Evolutionary conservation across 2,888 invertebrate genomes (phyloP).

Genomic region (Drosophila monieri): DNA sequence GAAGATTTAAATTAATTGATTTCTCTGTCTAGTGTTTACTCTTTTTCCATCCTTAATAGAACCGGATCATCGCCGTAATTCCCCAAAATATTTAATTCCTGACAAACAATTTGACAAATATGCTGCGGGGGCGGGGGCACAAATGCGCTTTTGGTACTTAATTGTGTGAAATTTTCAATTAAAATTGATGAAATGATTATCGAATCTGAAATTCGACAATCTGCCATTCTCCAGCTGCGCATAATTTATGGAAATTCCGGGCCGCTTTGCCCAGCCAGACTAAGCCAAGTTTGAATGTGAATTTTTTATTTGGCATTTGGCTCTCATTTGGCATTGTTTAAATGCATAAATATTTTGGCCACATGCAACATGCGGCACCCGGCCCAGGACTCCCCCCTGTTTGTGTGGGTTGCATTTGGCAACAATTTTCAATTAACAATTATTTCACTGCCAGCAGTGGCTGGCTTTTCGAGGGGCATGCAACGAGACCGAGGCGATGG

Average conservation of each 20-base stretch:
- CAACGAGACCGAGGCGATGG: neutral
- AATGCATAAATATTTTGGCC: constrained; percentile 69
- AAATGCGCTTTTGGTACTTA: constrained; percentile 60
- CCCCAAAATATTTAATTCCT: constrained; percentile 16
- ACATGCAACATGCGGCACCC: constrained; percentile 49
- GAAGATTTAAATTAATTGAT: neutral
- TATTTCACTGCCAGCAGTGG: constrained; percentile 51
- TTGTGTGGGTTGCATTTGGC: constrained; percentile 43
- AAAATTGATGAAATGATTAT: constrained; percentile 71
- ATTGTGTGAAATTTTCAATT: constrained; percentile 72
- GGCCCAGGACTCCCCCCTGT: constrained; percentile 20
- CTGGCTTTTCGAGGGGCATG: constrained; percentile 3
- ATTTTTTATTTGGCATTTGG: constrained; percentile 37
- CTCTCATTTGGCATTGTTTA: constrained; percentile 69
- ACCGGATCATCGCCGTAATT: constrained; percentile 21
- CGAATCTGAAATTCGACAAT: constrained; percentile 40
- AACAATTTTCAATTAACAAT: constrained; percentile 77
- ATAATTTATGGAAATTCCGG: constrained; percentile 67
- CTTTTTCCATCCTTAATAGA: constrained; percentile 2
- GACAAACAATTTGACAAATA: constrained; percentile 29
- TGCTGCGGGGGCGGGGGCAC: neutral
- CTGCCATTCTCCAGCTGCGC: constrained; percentile 19
- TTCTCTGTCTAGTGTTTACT: neutral
- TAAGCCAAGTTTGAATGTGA: constrained; percentile 13
- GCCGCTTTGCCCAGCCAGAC: neutral